Conservation (phyloP, 2,888 invertebrate genomes). For the Pelosia muscerda region DNA sequence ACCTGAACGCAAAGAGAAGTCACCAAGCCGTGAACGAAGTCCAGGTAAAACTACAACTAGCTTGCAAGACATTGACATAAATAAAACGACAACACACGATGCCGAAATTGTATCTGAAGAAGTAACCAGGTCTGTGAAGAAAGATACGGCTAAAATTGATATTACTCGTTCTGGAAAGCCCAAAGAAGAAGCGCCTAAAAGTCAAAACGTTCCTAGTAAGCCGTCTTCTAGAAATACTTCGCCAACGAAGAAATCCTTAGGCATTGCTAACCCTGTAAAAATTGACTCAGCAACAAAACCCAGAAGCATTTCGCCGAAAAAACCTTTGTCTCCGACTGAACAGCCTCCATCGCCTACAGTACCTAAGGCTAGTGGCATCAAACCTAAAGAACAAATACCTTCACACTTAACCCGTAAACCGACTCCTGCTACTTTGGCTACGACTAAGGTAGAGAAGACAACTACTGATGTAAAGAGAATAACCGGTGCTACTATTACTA, state of each 20-base stretch:
- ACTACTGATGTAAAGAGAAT: slow-evolving; percentile 67
- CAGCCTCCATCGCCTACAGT: slow-evolving; percentile 75
- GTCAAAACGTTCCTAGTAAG: slow-evolving; percentile 61
- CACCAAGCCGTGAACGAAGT: slow-evolving; percentile 67
- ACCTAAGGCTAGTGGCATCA: slow-evolving; percentile 67
- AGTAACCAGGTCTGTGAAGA: slow-evolving; percentile 42
- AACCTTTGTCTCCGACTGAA: slow-evolving; percentile 63
- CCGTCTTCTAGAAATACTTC: slow-evolving; percentile 70
- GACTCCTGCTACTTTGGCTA: slow-evolving; percentile 61
- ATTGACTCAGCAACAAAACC: slow-evolving; percentile 62
- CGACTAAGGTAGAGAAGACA: slow-evolving; percentile 68
- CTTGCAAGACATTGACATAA: slow-evolving; percentile 65
- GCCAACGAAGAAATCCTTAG: slow-evolving; percentile 68
- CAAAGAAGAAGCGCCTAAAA: slow-evolving; percentile 57
- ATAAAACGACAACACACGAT: slow-evolving; percentile 35
- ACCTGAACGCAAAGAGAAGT: slow-evolving; percentile 70
- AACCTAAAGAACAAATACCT: slow-evolving; percentile 68
- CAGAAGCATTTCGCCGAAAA: slow-evolving; percentile 77
- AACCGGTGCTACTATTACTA: slow-evolving; percentile 46
- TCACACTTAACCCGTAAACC: slow-evolving; percentile 65
- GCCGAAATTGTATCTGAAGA: slow-evolving; percentile 40
- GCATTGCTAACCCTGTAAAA: slow-evolving; percentile 51
- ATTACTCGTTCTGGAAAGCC: slow-evolving; percentile 33
- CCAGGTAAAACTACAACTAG: slow-evolving; percentile 67
- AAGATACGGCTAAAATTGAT: slow-evolving; percentile 43